Conservation (phyloP, 2,888 invertebrate genomes). For the Schizaphis graminum region DNA sequence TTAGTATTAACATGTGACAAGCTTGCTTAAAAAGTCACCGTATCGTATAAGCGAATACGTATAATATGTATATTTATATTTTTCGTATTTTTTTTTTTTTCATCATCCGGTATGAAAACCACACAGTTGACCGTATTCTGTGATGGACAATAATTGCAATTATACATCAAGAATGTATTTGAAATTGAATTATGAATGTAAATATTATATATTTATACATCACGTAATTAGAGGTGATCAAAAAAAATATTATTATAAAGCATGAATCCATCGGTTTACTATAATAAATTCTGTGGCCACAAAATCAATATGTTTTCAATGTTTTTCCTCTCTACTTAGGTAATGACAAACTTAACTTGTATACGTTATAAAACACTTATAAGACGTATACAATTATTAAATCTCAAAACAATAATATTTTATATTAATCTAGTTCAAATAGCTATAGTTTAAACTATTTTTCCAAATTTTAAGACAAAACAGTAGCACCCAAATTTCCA, state of each 20-base stretch:
- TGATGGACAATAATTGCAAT: not conserved
- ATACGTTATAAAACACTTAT: not conserved
- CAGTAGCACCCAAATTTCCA: accelerated
- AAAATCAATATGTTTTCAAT: not conserved
- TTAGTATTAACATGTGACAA: not conserved
- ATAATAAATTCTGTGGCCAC: not conserved
- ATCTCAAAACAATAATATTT: not conserved
- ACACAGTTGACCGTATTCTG: not conserved
- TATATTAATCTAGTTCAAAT: not conserved
- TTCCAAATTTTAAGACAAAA: not conserved
- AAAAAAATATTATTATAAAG: not conserved
- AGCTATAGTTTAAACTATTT: not conserved
- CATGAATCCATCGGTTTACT: not conserved
- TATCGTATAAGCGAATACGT: not conserved
- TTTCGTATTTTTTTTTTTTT: not conserved
- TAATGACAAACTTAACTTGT: too few species aligned
- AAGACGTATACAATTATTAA: not conserved
- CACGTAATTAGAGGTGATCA: not conserved
- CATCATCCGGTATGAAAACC: not conserved
- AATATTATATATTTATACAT: not conserved
- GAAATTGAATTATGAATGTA: not conserved
- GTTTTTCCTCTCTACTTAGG: not conserved
- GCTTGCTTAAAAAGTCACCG: not conserved
- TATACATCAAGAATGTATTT: not conserved
- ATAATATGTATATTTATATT: not conserved